Evolutionary conservation across 2,888 invertebrate species (phyloP).

Genomic region (Nymphalis urticae): DNA sequence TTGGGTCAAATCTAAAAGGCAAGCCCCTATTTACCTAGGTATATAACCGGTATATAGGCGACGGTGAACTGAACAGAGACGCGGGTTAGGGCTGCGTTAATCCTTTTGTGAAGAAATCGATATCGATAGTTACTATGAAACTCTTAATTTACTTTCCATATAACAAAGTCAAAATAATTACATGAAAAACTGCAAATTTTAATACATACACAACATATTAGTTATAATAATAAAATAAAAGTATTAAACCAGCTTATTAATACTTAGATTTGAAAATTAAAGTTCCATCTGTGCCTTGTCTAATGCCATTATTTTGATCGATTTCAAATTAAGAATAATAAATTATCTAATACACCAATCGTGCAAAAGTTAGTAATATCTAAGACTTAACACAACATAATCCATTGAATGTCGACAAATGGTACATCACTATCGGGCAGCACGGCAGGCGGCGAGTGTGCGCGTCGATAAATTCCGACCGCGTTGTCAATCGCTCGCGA

Average conservation of each 20-base stretch:
- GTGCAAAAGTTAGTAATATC: too few relatives aligned
- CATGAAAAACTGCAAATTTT: background rate
- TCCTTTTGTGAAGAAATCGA: conserved; percentile 34
- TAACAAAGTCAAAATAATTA: conserved; percentile 1
- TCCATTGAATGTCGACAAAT: conserved; percentile 12
- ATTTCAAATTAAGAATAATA: too few relatives aligned
- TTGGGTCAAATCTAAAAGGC: conserved; percentile 66
- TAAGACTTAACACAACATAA: background rate
- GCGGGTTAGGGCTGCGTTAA: conserved; percentile 44
- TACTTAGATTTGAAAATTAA: too few relatives aligned
- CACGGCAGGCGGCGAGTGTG: conserved; percentile 58
- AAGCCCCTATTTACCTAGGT: conserved; percentile 63
- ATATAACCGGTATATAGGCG: conserved; percentile 60
- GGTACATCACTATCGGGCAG: conserved; percentile 41
- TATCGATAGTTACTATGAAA: conserved; percentile 14
- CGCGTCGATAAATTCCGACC: conserved; percentile 79
- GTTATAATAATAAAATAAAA: too few relatives aligned
- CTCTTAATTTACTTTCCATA: background rate
- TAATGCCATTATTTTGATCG: too few relatives aligned
- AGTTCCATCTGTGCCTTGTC: too few relatives aligned
- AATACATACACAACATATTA: too few relatives aligned
- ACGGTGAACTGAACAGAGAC: conserved; percentile 58
- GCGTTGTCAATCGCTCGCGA: conserved; percentile 80
- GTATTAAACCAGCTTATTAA: too few relatives aligned
- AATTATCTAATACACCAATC: too few relatives aligned